Evolutionary conservation across 2,797 vertebrate species (phyloP), one percentile per base, ranked within the genome.

Genomic region (Peromyscus nudipes): DNA sequence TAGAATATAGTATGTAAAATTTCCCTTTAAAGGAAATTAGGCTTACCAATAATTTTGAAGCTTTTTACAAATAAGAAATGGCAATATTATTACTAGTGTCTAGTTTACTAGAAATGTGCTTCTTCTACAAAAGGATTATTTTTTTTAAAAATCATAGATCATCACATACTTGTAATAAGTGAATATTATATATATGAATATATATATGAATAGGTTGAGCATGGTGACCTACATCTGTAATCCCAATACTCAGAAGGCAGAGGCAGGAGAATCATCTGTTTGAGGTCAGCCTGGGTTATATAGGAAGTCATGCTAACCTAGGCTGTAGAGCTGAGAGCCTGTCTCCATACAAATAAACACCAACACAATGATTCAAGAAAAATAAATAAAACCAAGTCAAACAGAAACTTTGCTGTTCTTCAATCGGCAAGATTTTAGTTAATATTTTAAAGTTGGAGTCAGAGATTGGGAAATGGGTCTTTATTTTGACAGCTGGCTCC

Each of bases 1-100:
- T 9, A 71, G 52, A 82, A 37, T 6, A 90, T 62, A 69, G 43
- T 27, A 91, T 84, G 34, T 37, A 69, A 79, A 79, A 67, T 71
- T 43, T 95, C 49, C 34, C 37, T 71, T 85, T 86, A 46, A n/a
- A 92, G 29, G 27, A 60, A 43, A 77, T 75, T 86, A 14, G 49
- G 25, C 23, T 89, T 16, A 29, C 8, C 14, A 84, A 43, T 7
- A 76, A 29, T 69, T 84, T 69, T 81, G 25, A 93, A 60, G 3
- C 5, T 84, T 91, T 64, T 93, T 23, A 27, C 90, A 77, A 90
- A 25, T 62, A 67, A 52, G 40, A 86, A 92, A 31, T 93, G 55
- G 64, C 73, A 81, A 2, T 9, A 49, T 83, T n/a, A 46, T 73
- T 71, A 9, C 19, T 87, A 49, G 37, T 34, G 31, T 82, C 92